Percentiles rank a stretch among this genome's conserved stretches.
phyloP scores from a whole-genome alignment of 1,140 invertebrate species.

The Elymnias hypermnestra region DNA sequence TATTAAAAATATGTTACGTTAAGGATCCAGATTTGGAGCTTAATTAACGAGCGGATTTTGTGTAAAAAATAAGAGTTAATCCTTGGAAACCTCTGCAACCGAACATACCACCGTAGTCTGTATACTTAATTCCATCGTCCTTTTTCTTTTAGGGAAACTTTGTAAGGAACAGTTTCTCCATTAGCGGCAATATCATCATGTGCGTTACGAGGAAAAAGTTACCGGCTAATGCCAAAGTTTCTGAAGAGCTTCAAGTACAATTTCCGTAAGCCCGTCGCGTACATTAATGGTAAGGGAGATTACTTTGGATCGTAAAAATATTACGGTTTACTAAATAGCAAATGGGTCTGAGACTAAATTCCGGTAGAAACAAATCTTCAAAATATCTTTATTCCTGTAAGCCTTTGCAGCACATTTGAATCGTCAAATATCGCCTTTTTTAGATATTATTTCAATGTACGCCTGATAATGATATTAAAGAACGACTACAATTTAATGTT shows the following conservation, averaged over 20 bases:
- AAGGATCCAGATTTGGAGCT: too few species aligned
- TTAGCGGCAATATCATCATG: constrained; percentile 56
- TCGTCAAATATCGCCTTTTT: too few species aligned
- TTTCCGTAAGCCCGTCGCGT: constrained; percentile 31
- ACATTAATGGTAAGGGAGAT: constrained; percentile 28
- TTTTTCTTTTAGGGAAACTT: constrained; percentile 40
- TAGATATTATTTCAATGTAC: too few species aligned
- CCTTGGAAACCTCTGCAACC: too few species aligned
- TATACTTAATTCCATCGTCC: constrained; percentile 19
- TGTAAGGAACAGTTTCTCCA: constrained; percentile 46
- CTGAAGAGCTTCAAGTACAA: constrained; percentile 57
- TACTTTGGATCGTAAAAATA: constrained; percentile 12
- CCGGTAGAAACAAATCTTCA: background rate
- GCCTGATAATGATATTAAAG: too few species aligned
- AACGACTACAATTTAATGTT: too few species aligned
- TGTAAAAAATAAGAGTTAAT: too few species aligned
- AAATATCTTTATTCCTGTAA: too few species aligned
- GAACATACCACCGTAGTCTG: too few species aligned
- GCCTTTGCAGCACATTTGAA: too few species aligned
- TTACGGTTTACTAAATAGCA: constrained; percentile 1
- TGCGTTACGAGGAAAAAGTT: constrained; percentile 61
- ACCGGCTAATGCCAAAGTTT: constrained; percentile 60
- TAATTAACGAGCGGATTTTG: too few species aligned
- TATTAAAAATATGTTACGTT: too few species aligned
- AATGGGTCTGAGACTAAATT: background rate